Evolutionary conservation across 2,113 vertebrate genomes (phyloP).

Genomic region (Athene cunicularia): DNA sequence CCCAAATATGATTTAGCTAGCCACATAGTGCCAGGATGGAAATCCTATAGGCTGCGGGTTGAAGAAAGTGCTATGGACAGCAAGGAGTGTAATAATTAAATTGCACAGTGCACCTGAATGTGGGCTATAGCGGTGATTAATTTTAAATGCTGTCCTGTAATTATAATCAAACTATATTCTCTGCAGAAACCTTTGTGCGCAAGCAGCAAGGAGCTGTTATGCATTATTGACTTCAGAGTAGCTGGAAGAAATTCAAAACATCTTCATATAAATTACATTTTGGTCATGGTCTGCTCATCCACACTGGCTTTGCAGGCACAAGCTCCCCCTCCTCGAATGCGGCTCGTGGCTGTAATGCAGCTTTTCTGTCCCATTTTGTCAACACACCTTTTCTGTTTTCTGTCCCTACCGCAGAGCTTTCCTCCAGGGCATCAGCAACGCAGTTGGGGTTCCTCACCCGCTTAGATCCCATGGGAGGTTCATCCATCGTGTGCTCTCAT

Average conservation of each 20-base stretch:
- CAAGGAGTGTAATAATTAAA: background rate
- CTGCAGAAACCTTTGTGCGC: background rate
- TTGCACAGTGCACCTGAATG: background rate
- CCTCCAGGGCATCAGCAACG: background rate
- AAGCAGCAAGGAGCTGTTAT: constrained; percentile 19
- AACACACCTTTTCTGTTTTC: background rate
- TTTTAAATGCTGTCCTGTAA: constrained; percentile 30
- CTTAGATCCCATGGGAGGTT: background rate
- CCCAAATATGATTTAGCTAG: background rate
- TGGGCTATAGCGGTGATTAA: constrained; percentile 23
- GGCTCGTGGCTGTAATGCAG: background rate
- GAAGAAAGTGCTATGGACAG: background rate
- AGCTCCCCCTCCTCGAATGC: background rate
- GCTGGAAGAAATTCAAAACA: constrained; percentile 28
- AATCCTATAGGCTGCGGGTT: background rate
- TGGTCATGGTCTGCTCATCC: constrained; percentile 33
- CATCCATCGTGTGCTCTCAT: accelerated
- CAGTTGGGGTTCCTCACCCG: background rate
- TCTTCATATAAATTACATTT: constrained; percentile 48
- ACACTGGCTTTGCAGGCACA: background rate
- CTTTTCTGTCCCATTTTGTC: background rate
- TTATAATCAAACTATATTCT: constrained; percentile 4
- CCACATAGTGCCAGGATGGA: background rate
- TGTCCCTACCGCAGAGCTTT: background rate
- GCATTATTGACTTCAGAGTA: constrained; percentile 12